Percentiles rank a stretch among this genome's conserved stretches.
Evolutionary conservation across 2,113 vertebrate genomes (phyloP).

Genomic region (Pluvialis apricaria): DNA sequence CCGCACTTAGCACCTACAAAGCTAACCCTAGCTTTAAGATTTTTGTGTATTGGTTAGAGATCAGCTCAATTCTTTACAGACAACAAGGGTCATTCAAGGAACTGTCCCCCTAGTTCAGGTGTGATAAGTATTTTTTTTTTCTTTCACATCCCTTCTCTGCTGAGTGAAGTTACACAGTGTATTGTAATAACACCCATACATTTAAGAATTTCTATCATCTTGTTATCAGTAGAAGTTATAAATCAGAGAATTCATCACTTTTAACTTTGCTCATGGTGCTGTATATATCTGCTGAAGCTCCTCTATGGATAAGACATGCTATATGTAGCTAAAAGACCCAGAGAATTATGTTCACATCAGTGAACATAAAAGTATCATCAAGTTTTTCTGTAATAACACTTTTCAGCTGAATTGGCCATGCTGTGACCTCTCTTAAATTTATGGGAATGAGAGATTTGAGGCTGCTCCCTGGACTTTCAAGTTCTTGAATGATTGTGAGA

Average conservation of each 20-base stretch:
- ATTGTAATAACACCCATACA: slow-evolving; percentile 45
- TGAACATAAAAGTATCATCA: slow-evolving; percentile 69
- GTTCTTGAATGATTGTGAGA: slow-evolving; percentile 66
- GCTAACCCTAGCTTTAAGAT: not conserved
- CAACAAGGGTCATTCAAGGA: not conserved
- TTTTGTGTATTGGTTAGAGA: not conserved
- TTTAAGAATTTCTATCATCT: slow-evolving; percentile 58
- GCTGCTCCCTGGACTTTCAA: slow-evolving; percentile 58
- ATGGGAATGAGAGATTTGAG: slow-evolving; percentile 63
- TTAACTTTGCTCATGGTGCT: slow-evolving; percentile 56
- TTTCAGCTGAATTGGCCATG: slow-evolving; percentile 66
- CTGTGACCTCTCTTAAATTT: slow-evolving; percentile 73
- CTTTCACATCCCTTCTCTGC: not conserved
- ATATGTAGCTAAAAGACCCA: slow-evolving; percentile 53
- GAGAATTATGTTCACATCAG: slow-evolving; percentile 71
- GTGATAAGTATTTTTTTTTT: slow-evolving; percentile 28
- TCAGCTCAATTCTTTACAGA: not conserved
- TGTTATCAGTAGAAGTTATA: slow-evolving; percentile 60
- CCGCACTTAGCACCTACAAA: not conserved
- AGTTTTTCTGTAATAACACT: slow-evolving; percentile 65
- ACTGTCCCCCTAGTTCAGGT: not conserved
- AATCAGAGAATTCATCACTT: slow-evolving; percentile 63
- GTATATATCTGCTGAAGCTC: slow-evolving; percentile 62
- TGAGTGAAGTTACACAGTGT: slow-evolving; percentile 10
- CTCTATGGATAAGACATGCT: slow-evolving; percentile 54